Base-by-base conservation (phyloP, 2,888 invertebrate genomes). In the Acanthosepion lycidas region DNA sequence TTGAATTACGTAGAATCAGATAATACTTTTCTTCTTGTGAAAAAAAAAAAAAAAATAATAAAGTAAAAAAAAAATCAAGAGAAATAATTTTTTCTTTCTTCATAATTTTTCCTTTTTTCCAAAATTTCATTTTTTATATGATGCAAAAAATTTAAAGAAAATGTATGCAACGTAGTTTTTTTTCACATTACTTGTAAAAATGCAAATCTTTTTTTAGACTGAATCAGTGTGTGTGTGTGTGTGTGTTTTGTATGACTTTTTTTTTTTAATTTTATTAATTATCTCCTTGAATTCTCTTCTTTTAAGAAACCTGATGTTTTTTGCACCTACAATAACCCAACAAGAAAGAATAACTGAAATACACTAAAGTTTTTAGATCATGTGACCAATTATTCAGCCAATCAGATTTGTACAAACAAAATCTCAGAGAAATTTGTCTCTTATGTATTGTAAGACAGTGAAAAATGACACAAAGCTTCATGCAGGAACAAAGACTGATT, bases 41-140 rank as follows among this genome's bases (percentile, higher is more conserved):
- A 78, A 78, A 78, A 78, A 33, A 15, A 59, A 78, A 78, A 78
- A 15, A 12, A 0, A 15, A n/a, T 33, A 78, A n/a, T 33, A 1
- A 15, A 78, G 18, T n/a, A 33, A 33, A 33, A 78, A 78, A 42
- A 78, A 78, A 78, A 78, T 78, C n/a, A 33, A 78, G 78, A 78
- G 33, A 78, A 78, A 59, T 55, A 55, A n/a, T 78, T 78, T 78
- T 78, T 78, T 78, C 78, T 78, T 78, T 78, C 78, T 78, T 78
- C 78, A 78, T 78, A 78, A 78, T 78, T 78, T 78, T 78, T 78
- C 78, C 78, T 33, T 78, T 78, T 78, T 78, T 78, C 18, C 78
- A 9, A 78, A 78, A 78, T n/a, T 78, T 78, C n/a, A 28, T n/a
- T 78, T 78, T 78, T 78, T 78, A 78, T 78, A 33, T 78, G 33